Base-by-base conservation (phyloP, 2,113 vertebrate genomes). In the Centrocercus urophasianus region DNA sequence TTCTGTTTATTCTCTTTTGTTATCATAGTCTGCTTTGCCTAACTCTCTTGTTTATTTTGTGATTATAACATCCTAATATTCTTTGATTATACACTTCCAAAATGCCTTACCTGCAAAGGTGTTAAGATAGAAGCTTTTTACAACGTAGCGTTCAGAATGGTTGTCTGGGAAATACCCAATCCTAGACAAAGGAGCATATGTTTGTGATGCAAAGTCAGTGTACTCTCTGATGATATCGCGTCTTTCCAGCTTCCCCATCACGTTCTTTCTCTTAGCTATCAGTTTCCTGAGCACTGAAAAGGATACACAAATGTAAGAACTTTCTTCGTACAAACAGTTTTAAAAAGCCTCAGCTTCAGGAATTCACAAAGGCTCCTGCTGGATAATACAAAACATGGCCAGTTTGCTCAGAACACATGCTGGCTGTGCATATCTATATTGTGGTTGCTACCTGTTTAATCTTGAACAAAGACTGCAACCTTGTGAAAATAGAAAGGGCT, bases 221-320 rank as follows among this genome's bases (percentile, higher is more conserved):
- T 98, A 98, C 12, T 98, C 98, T 61, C 75, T 95, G 90, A 98
- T 97, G 86, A 98, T 93, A 83, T 98, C 96, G 69, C 93, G 94
- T 61, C 91, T 98, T 65, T 98, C 88, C 71, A 98, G 77, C 88
- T 98, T 99, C 66, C 96, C 98, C 91, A 98, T 98, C 42, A 98
- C 67, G 66, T 98, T 98, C 82, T 95, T 98, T 21, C 97, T 93
- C 80, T 98, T 98, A 34, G 91, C 95, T 63, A 96, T 90, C 83
- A 99, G 84, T 90, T 98, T 99, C 93, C 99, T 98, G 85, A 99
- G 95, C 30, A 96, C 99, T 99, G 94, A 65, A 91, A 91, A 45
- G n/a, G 30, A 96, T 79, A 93, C 12, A 74, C 5, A 69, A 65
- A 61, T 40, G 45, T 83, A 59, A 97, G 59, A 79, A 6, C 0